phyloP scores from a whole-genome alignment of 1,140 invertebrate species.

The Bemisia tabaci region DNA sequence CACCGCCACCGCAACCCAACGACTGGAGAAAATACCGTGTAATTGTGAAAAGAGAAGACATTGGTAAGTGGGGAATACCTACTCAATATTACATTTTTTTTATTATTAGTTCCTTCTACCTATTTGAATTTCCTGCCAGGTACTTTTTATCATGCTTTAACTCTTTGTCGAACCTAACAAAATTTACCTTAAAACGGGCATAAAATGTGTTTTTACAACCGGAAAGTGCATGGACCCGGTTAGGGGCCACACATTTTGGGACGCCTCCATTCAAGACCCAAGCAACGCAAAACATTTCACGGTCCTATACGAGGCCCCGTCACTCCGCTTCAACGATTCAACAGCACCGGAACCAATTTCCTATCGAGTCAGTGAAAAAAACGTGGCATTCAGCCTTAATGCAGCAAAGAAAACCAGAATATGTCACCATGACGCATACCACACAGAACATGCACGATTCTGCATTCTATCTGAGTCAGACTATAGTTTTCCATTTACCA shows the following conservation, averaged over 20 bases:
- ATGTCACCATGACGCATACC: neutral
- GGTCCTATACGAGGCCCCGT: constrained; percentile 1
- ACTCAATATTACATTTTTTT: too few species aligned
- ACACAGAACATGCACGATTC: neutral
- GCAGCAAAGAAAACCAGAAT: neutral
- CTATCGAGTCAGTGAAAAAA: neutral
- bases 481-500: neutral
- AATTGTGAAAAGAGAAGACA: too few species aligned
- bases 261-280: neutral
- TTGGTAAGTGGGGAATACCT: too few species aligned
- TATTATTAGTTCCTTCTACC: too few species aligned
- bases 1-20: too few species aligned
- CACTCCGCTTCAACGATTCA: neutral
- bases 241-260: neutral
- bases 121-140: too few species aligned
- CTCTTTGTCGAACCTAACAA: too few species aligned
- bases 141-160: too few species aligned
- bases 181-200: neutral
- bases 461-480: neutral
- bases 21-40: too few species aligned
- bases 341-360: neutral
- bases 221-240: neutral
- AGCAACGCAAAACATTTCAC: neutral
- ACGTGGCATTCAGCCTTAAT: neutral
- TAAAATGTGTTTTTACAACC: neutral